These are phyloP conservation scores for Neoseiulus cucumeris DNA, from an alignment of 1,140 invertebrate species.

Conservation along the genomic window DNA sequence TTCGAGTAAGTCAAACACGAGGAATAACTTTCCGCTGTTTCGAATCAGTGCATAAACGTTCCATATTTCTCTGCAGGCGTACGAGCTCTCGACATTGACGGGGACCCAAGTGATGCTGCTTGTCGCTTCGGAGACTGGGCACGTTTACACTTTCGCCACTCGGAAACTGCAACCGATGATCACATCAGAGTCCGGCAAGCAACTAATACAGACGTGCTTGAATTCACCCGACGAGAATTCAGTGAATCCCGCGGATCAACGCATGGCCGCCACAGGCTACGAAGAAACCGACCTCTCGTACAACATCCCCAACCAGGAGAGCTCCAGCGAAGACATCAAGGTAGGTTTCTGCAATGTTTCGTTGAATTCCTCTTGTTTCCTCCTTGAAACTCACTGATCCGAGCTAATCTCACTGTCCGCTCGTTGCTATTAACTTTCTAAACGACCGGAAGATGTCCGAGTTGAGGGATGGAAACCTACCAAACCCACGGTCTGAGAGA, in stretches of 20 bases:
- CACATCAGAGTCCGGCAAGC: conserved; percentile 92
- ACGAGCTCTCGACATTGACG: conserved; percentile 93
- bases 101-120: conserved; percentile 96
- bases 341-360: not conserved
- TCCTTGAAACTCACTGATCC: no score
- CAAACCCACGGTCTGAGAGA: no score
- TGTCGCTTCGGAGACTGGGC: conserved; percentile 85
- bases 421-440: no score
- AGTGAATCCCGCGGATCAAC: conserved; percentile 43
- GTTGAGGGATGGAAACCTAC: no score
- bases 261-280: conserved; percentile 94
- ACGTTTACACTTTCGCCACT: conserved; percentile 99
- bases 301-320: conserved; percentile 40
- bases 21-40: no score
- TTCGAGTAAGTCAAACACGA: no score
- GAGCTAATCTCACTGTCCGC: no score
- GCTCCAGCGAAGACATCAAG: not conserved
- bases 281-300: conserved; percentile 95
- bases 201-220: conserved; percentile 92
- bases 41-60: no score
- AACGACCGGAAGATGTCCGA: no score
- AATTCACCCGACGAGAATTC: conserved; percentile 80
- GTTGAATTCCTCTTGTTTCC: no score
- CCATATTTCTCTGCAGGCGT: conserved; percentile 18
- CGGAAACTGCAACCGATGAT: conserved; percentile 98